Evolutionary conservation across 2,888 invertebrate species (phyloP).

Genomic region (Dynastes tityus): DNA sequence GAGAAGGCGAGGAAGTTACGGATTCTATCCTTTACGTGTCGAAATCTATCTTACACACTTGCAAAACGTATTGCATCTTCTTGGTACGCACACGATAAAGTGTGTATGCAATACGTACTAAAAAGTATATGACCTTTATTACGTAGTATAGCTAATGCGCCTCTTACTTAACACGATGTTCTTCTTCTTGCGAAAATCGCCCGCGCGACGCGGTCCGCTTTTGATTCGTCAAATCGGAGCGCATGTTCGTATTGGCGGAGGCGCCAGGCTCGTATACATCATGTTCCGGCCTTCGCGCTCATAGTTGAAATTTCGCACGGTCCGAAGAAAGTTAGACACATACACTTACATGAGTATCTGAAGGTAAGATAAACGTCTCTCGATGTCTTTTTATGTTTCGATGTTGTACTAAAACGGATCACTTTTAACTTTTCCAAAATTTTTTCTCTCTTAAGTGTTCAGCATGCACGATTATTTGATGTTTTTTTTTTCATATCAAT

Average conservation of each 20-base stretch:
- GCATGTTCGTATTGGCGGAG: constrained; percentile 50
- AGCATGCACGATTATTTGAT: background rate
- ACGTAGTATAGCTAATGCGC: constrained; percentile 28
- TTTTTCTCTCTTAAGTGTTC: background rate
- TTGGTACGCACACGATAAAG: background rate
- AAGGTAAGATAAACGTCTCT: constrained; percentile 40
- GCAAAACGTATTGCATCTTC: too few relatives aligned
- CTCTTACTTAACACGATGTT: constrained; percentile 24
- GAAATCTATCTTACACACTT: constrained; percentile 35
- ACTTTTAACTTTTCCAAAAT: background rate
- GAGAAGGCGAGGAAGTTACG: background rate
- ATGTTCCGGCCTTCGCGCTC: constrained; percentile 30
- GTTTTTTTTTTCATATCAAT: too few relatives aligned
- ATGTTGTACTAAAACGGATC: background rate
- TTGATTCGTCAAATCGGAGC: constrained; percentile 49
- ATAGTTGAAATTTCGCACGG: constrained; percentile 50
- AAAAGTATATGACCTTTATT: constrained; percentile 35
- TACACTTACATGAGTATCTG: constrained; percentile 48
- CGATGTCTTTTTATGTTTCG: background rate
- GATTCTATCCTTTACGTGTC: background rate
- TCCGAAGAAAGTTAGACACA: constrained; percentile 41
- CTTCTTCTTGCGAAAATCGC: constrained; percentile 25
- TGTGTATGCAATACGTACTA: background rate
- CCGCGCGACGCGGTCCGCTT: background rate
- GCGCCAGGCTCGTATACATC: constrained; percentile 36